Conservation (phyloP, 2,113 vertebrate genomes). For the Toxotes jaculatrix region DNA sequence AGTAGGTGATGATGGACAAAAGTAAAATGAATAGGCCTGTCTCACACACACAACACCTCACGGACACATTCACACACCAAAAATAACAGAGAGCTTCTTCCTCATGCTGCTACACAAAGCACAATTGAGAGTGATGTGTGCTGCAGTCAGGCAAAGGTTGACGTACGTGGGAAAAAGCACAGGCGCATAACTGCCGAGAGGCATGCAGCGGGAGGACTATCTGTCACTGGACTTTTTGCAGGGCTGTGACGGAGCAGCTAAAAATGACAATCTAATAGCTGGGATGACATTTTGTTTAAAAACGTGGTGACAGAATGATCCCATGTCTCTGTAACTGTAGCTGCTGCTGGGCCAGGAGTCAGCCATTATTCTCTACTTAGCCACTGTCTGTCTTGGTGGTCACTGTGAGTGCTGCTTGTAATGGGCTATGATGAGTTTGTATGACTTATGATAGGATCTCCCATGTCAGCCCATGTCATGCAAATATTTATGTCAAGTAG, state of each 20-base stretch:
- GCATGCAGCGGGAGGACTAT: conserved; percentile 67
- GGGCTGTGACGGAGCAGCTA: conserved; percentile 75
- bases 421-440: conserved; percentile 73
- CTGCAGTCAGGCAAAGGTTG: conserved; percentile 78
- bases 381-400: conserved; percentile 77
- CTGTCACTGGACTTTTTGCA: conserved; percentile 73
- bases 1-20: conserved; percentile 75
- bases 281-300: conserved; percentile 84
- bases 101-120: conserved; percentile 66
- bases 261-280: conserved; percentile 83
- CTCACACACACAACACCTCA: conserved; percentile 65
- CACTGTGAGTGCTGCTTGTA: conserved; percentile 70
- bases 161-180: conserved; percentile 77
- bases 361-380: conserved; percentile 79
- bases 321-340: conserved; percentile 78
- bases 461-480: conserved; percentile 76
- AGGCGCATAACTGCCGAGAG: conserved; percentile 62
- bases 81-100: conserved; percentile 75
- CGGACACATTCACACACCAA: conserved; percentile 70
- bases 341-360: conserved; percentile 73
- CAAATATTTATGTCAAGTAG: conserved; percentile 82
- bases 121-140: conserved; percentile 79
- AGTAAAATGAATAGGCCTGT: conserved; percentile 72
- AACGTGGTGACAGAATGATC: conserved; percentile 83
- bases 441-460: conserved; percentile 82